These are phyloP conservation scores for Diabrotica virgifera DNA, from an alignment of 1,140 invertebrate genomes.

Conservation along the genomic window DNA sequence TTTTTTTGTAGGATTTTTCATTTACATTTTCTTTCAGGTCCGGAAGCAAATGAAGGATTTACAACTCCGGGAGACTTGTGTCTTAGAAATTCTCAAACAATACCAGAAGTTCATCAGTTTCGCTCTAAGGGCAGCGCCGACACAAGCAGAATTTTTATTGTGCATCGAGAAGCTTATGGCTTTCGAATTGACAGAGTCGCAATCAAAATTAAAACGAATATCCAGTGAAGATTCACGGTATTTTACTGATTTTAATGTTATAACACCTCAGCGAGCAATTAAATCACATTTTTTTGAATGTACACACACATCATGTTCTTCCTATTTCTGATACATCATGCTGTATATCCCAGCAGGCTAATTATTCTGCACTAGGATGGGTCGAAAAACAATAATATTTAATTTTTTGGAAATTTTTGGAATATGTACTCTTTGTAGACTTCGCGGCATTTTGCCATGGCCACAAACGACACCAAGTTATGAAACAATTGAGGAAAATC, in stretches of 20 bases:
- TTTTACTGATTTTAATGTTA: too few relatives aligned
- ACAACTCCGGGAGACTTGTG: constrained; percentile 35
- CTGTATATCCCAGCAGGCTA: too few relatives aligned
- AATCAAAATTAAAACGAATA: constrained; percentile 11
- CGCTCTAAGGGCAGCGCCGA: constrained; percentile 45
- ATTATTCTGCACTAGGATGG: too few relatives aligned
- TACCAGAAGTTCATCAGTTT: constrained; percentile 54
- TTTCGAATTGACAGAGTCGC: constrained; percentile 39
- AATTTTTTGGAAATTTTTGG: too few relatives aligned
- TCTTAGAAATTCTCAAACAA: constrained; percentile 45
- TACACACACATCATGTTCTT: too few relatives aligned
- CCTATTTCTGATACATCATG: too few relatives aligned
- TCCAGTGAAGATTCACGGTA: not conserved
- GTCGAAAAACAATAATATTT: too few relatives aligned
- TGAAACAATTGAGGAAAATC: not conserved
- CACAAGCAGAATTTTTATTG: constrained; percentile 50
- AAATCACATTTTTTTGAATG: too few relatives aligned
- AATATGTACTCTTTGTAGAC: too few relatives aligned
- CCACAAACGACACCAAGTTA: not conserved
- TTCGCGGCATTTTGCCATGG: not conserved
- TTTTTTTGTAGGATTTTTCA: too few relatives aligned
- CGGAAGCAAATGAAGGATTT: constrained; percentile 30
- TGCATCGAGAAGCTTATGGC: constrained; percentile 46
- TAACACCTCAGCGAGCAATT: too few relatives aligned
- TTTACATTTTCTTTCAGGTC: not conserved